Conservation (phyloP, 1,140 invertebrate species). For the Brachionus paranguensis region DNA sequence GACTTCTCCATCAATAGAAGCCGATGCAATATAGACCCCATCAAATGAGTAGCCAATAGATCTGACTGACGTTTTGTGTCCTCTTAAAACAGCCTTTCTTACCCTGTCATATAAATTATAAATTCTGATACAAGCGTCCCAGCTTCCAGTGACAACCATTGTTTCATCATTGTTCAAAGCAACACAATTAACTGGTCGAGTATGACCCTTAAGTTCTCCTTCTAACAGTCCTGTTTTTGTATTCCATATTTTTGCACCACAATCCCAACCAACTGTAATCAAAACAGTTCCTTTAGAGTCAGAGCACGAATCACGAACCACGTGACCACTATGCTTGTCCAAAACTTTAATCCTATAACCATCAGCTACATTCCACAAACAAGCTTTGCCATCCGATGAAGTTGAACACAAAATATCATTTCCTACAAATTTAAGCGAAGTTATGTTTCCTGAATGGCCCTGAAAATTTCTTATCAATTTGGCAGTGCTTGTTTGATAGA, state of each 20-base stretch:
- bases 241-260: conserved; percentile 50
- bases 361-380: conserved; percentile 50
- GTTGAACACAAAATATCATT: conserved; percentile 48
- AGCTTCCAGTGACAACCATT: conserved; percentile 51
- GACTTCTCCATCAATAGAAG: conserved; percentile 52
- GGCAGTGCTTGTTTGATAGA: conserved; percentile 48
- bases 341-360: conserved; percentile 47
- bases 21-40: conserved; percentile 53
- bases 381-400: conserved; percentile 47
- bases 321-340: conserved; percentile 46
- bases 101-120: conserved; percentile 52
- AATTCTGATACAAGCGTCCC: conserved; percentile 52
- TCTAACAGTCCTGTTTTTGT: conserved; percentile 45
- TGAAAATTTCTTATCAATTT: conserved; percentile 48
- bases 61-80: conserved; percentile 50
- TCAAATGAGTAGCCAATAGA: conserved; percentile 50
- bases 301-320: conserved; percentile 48
- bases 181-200: conserved; percentile 53
- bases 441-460: conserved; percentile 50
- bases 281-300: conserved; percentile 47
- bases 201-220: conserved; percentile 28
- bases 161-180: conserved; percentile 53
- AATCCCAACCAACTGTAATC: conserved; percentile 53
- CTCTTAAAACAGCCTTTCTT: conserved; percentile 44
- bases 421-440: conserved; percentile 51